phyloP scores from a whole-genome alignment of 1,140 invertebrate genomes.

The Grapholita molesta region DNA sequence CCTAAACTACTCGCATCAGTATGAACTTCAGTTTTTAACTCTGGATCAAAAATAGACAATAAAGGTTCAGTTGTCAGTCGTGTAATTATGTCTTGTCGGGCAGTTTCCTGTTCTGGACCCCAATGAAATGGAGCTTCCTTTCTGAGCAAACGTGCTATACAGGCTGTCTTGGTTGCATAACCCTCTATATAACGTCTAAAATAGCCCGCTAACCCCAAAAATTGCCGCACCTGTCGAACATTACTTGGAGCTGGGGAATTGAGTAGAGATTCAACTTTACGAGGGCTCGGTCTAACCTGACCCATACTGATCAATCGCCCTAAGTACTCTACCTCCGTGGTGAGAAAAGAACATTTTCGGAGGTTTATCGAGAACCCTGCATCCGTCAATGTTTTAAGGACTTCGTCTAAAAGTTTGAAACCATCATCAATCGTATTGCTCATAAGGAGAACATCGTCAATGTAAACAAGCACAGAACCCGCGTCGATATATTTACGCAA shows the following conservation, averaged over 20 bases:
- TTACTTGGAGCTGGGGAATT: constrained; percentile 39
- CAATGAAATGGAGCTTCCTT: constrained; percentile 23
- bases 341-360: constrained; percentile 28
- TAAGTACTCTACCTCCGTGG: constrained; percentile 28
- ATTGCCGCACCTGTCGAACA: constrained; percentile 36
- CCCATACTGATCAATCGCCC: constrained; percentile 31
- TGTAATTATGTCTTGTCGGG: not conserved
- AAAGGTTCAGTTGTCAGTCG: constrained; percentile 20
- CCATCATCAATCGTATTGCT: not conserved
- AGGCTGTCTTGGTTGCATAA: constrained; percentile 27
- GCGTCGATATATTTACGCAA: constrained; percentile 29
- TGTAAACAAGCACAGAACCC: constrained; percentile 29
- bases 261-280: constrained; percentile 43
- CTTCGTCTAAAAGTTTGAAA: not conserved
- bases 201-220: constrained; percentile 42
- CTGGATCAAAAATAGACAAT: constrained; percentile 31
- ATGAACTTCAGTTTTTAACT: constrained; percentile 35
- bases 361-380: constrained; percentile 27
- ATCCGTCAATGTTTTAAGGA: constrained; percentile 24
- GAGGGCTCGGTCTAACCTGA: constrained; percentile 34
- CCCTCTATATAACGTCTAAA: constrained; percentile 42
- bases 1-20: constrained; percentile 41
- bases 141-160: constrained; percentile 29
- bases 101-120: not conserved
- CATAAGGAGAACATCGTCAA: constrained; percentile 45